These are phyloP conservation scores for Poecilia gillii DNA, from an alignment of 2,797 vertebrate genomes.

Conservation along the genomic window DNA sequence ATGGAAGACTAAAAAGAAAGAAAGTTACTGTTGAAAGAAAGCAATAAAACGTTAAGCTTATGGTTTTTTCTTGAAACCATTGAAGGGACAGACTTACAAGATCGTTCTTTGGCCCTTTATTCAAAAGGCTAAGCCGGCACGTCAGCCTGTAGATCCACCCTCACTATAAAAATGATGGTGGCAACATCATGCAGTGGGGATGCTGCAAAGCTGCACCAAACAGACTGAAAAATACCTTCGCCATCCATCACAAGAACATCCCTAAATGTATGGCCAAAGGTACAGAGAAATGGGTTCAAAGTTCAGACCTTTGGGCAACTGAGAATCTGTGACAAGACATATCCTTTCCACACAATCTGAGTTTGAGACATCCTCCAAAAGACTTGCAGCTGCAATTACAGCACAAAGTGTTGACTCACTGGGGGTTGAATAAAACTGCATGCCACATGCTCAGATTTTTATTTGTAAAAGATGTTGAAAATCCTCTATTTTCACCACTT, in stretches of 20 bases:
- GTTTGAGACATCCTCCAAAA: neutral
- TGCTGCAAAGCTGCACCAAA: neutral
- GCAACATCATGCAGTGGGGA: neutral
- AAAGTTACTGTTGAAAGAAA: neutral
- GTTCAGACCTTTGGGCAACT: neutral
- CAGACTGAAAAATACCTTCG: neutral
- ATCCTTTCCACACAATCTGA: neutral
- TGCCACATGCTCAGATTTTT: neutral
- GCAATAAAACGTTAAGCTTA: neutral
- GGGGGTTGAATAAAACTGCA: neutral
- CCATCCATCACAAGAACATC: neutral
- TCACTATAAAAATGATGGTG: neutral
- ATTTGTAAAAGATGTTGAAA: neutral
- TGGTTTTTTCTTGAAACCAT: neutral
- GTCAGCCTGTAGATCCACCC: neutral
- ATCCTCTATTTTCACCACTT: neutral
- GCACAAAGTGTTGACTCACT: neutral
- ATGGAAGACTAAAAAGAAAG: neutral
- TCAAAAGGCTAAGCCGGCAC: neutral
- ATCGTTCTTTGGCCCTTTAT: neutral
- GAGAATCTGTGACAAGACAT: neutral
- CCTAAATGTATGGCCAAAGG: neutral
- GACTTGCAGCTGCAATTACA: neutral
- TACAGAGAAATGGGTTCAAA: neutral
- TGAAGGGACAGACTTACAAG: neutral